Evolutionary conservation across 2,797 vertebrate genomes (phyloP).

Genomic region (Manis javanica): DNA sequence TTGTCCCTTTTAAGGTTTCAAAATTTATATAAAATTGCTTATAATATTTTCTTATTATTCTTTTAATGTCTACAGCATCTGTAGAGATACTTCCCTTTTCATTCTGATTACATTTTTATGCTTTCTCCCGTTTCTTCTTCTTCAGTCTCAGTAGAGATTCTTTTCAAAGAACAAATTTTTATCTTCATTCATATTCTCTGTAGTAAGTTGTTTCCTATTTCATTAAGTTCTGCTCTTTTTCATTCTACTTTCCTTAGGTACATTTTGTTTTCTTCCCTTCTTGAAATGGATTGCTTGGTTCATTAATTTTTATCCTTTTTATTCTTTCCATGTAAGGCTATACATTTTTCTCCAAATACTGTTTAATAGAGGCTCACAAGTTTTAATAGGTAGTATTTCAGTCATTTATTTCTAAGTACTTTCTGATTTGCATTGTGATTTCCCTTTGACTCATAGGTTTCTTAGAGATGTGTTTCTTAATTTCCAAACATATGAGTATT

Average conservation of each 20-base stretch:
- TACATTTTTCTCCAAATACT: background rate
- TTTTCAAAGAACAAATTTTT: background rate
- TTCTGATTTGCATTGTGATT: background rate
- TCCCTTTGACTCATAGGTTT: background rate
- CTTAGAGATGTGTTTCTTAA: conserved; percentile 13
- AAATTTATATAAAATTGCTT: background rate
- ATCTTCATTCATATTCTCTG: background rate
- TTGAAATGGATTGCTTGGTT: background rate
- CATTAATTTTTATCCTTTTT: background rate
- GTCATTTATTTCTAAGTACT: background rate
- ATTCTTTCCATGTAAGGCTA: background rate
- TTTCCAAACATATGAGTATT: background rate
- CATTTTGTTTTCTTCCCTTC: background rate
- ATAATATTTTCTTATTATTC: background rate
- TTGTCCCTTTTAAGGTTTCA: background rate
- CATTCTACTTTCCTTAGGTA: background rate
- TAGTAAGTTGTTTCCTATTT: conserved; percentile 8
- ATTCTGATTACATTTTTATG: background rate
- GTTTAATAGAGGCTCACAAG: background rate
- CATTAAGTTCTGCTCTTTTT: background rate
- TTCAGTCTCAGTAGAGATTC: background rate
- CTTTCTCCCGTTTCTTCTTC: background rate
- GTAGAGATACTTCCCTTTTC: background rate
- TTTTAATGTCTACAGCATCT: background rate
- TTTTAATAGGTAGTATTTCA: background rate